phyloP scores from a whole-genome alignment of 2,797 vertebrate species.

The Paramormyrops hopkinsi region DNA sequence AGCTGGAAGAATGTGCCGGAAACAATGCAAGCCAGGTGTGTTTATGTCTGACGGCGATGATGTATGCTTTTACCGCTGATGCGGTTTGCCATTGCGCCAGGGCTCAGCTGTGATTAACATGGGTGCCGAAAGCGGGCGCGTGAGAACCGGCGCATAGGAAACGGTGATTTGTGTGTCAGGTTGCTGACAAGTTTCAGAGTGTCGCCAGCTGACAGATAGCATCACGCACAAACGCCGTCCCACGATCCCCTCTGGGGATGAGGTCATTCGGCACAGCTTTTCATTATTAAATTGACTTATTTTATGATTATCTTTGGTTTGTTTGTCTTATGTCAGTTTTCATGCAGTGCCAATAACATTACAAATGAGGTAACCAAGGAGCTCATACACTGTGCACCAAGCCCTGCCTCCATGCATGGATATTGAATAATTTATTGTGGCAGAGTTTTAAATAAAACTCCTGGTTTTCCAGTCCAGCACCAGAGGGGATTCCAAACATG shows the following conservation, averaged over 20 bases:
- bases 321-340: neutral
- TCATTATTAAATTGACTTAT: neutral
- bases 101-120: neutral
- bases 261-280: neutral
- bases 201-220: neutral
- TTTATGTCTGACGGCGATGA: neutral
- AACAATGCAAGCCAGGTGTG: neutral
- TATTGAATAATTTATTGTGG: neutral
- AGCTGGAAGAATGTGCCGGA: neutral
- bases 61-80: neutral
- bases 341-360: neutral
- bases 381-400: neutral
- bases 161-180: neutral
- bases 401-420: neutral
- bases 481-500: neutral
- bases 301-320: neutral
- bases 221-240: neutral
- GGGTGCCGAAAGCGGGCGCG: neutral
- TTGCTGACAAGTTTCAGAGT: neutral
- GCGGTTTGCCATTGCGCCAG: neutral
- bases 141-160: neutral
- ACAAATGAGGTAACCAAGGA: neutral
- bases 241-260: neutral
- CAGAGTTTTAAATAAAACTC: conserved; percentile 13
- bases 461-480: neutral